A percentile compares a stretch with the other conserved stretches of the same genome.
phyloP scores from a whole-genome alignment of 2,797 vertebrate species.

The Pangasius mekongensis region DNA sequence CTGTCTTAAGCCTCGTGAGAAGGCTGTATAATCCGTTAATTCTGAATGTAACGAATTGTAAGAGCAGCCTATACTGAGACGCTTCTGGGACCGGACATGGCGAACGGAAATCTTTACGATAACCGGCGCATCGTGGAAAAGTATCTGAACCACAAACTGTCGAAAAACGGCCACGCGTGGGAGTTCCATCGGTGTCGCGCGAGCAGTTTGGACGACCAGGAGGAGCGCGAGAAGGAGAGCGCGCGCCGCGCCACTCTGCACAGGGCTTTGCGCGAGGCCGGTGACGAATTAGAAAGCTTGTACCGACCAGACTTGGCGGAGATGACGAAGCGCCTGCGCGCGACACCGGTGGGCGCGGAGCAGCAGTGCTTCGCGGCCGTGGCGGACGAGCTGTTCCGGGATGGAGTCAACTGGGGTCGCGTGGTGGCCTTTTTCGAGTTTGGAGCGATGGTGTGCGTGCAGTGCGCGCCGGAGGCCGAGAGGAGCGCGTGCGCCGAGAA shows the following conservation, averaged over 20 bases:
- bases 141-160: slow-evolving; percentile 95
- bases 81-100: slow-evolving; percentile 65
- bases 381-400: slow-evolving; percentile 96
- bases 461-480: slow-evolving; percentile 87
- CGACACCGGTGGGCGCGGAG: slow-evolving; percentile 71
- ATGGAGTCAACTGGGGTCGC: slow-evolving; percentile 97
- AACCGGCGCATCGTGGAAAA: slow-evolving; percentile 92
- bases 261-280: slow-evolving; percentile 88
- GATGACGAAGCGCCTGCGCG: slow-evolving; percentile 91
- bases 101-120: slow-evolving; percentile 73
- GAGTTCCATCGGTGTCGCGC: background rate
- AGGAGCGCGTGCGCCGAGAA: slow-evolving; percentile 89
- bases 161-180: slow-evolving; percentile 85
- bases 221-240: slow-evolving; percentile 61
- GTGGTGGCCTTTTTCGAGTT: slow-evolving; percentile 99
- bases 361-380: slow-evolving; percentile 89
- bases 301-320: slow-evolving; percentile 93
- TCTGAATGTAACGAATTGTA: background rate
- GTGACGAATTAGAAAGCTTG: slow-evolving; percentile 89
- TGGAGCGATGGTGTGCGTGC: slow-evolving; percentile 92
- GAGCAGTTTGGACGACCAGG: background rate
- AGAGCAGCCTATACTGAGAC: background rate
- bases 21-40: background rate
- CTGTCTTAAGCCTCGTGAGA: background rate
- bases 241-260: slow-evolving; percentile 74